Conservation (phyloP, 2,888 invertebrate genomes). For the Drosophila tripunctata region DNA sequence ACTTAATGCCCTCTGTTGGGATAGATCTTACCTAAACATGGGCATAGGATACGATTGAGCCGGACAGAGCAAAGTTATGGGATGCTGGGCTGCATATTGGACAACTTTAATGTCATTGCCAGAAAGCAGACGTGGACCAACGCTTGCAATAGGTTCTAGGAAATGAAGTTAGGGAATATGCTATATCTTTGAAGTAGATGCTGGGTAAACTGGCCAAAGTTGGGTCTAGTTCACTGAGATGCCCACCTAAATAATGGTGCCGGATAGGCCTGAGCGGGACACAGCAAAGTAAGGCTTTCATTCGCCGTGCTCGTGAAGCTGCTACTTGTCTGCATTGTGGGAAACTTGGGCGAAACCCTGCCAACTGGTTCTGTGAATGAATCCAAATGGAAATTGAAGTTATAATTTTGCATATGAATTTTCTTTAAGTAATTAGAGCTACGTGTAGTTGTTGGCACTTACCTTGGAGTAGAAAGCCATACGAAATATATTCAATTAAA, state of each 20-base stretch:
- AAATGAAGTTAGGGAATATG: neutral
- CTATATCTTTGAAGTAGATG: neutral
- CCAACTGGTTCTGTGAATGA: constrained; percentile 88
- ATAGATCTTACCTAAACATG: constrained; percentile 89
- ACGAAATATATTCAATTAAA: constrained; percentile 26
- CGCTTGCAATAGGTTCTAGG: constrained; percentile 88
- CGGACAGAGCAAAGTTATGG: constrained; percentile 88
- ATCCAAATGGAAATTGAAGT: constrained; percentile 43
- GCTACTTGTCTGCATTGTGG: constrained; percentile 87
- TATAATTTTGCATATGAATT: constrained; percentile 23
- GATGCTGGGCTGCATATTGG: constrained; percentile 69
- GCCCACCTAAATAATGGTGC: constrained; percentile 87
- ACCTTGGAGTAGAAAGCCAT: constrained; percentile 62
- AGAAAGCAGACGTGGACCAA: constrained; percentile 86
- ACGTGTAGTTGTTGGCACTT: constrained; percentile 60
- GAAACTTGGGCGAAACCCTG: constrained; percentile 89
- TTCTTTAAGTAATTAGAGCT: constrained; percentile 28
- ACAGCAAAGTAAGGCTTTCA: constrained; percentile 87
- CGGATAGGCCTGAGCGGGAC: constrained; percentile 89
- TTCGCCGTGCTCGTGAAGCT: constrained; percentile 86
- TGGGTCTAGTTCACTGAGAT: constrained; percentile 21
- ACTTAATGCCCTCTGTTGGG: constrained; percentile 39
- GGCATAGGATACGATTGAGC: constrained; percentile 90
- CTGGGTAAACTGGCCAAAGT: constrained; percentile 59
- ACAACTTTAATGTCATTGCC: constrained; percentile 84